phyloP scores from a whole-genome alignment of 1,140 invertebrate genomes.

The Littorina saxatilis region DNA sequence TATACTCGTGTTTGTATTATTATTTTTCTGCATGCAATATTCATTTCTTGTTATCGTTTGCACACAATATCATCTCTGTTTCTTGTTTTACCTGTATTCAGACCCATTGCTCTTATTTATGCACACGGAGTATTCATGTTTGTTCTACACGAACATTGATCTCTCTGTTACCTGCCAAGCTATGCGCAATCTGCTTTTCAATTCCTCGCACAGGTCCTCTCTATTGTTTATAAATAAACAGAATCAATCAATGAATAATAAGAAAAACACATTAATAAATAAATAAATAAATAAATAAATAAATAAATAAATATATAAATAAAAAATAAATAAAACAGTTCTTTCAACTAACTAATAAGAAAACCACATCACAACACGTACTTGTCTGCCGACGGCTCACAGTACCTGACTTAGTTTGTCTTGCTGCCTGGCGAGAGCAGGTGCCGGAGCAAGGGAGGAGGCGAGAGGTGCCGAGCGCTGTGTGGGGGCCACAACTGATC shows the following conservation, averaged over 20 bases:
- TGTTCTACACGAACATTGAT: too few relatives aligned
- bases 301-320: not conserved
- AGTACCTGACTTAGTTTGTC: slow-evolving; percentile 32
- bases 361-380: not conserved
- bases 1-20: too few relatives aligned
- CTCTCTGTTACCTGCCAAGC: too few relatives aligned
- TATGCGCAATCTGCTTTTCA: too few relatives aligned
- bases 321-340: not conserved
- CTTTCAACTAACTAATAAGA: not conserved
- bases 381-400: not conserved
- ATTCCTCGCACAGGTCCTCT: too few relatives aligned
- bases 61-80: too few relatives aligned
- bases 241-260: not conserved
- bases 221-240: not conserved
- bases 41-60: too few relatives aligned
- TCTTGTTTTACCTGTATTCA: too few relatives aligned
- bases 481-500: slow-evolving; percentile 11
- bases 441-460: too few relatives aligned
- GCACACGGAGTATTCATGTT: too few relatives aligned
- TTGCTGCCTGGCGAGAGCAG: slow-evolving; percentile 8
- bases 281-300: not conserved
- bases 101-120: too few relatives aligned
- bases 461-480: slow-evolving; percentile 5
- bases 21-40: too few relatives aligned
- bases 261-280: not conserved